A percentile compares a stretch with the other conserved stretches of the same genome.
These are phyloP conservation scores for Numenius phaeopus DNA, from an alignment of 2,797 vertebrate genomes.

Conservation along the genomic window DNA sequence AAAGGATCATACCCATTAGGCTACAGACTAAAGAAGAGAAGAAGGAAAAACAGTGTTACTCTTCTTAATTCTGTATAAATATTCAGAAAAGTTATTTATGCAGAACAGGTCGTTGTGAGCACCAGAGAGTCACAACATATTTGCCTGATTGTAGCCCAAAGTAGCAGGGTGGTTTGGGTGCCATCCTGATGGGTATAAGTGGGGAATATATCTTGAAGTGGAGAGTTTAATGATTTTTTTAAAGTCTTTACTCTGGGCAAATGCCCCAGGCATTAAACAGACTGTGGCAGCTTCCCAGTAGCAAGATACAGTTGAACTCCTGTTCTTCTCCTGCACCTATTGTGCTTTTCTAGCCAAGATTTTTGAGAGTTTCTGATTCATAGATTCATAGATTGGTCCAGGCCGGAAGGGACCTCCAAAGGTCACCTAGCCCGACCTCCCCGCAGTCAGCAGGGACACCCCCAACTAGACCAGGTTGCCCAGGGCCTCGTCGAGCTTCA, in stretches of 20 bases:
- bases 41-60: neutral
- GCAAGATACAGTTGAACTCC: neutral
- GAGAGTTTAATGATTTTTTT: neutral
- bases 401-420: too few relatives aligned
- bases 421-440: too few relatives aligned
- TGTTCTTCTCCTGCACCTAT: neutral
- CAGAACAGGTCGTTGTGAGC: neutral
- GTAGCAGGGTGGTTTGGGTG: neutral
- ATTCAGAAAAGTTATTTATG: neutral
- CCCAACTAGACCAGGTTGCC: too few relatives aligned
- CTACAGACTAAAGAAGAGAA: too few relatives aligned
- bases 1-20: neutral
- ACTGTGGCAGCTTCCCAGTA: neutral
- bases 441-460: too few relatives aligned
- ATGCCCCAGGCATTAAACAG: neutral
- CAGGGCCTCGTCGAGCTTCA: too few relatives aligned
- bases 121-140: neutral
- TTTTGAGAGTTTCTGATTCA: neutral
- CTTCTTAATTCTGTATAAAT: neutral
- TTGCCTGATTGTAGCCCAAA: neutral
- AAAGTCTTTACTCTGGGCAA: neutral
- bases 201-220: neutral
- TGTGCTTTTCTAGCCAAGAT: neutral
- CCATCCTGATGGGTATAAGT: neutral
- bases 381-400: too few relatives aligned